These are phyloP conservation scores for Okamejei kenojei DNA, from an alignment of 2,797 vertebrate species.

Conservation along the genomic window DNA sequence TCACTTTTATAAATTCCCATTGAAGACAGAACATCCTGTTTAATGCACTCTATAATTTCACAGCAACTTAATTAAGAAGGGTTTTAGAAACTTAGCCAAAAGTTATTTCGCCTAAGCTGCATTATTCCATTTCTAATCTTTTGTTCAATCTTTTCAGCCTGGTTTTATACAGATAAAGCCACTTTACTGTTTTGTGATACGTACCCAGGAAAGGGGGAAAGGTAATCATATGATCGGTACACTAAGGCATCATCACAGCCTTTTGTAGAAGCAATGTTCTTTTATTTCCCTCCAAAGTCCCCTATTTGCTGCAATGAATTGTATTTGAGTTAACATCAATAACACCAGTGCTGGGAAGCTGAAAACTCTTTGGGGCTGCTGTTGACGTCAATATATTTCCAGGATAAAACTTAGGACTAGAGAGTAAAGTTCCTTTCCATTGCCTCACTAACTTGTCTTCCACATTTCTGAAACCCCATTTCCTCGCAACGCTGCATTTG, in stretches of 20 bases:
- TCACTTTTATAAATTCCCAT: neutral
- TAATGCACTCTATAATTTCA: neutral
- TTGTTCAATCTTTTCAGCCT: neutral
- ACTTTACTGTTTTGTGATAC: neutral
- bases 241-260: neutral
- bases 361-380: neutral
- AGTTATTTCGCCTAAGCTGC: neutral
- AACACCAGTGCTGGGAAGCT: neutral
- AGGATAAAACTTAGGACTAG: neutral
- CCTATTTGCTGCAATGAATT: neutral
- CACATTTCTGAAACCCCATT: neutral
- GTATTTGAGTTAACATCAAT: neutral
- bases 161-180: neutral
- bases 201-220: neutral
- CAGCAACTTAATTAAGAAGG: neutral
- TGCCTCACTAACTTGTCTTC: neutral
- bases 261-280: neutral
- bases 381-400: neutral
- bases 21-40: neutral
- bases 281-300: too few relatives aligned
- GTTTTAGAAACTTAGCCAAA: slow-evolving; percentile 1
- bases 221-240: neutral
- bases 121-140: neutral
- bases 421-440: neutral
- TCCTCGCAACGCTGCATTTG: neutral